Base-by-base conservation (phyloP, 1,140 invertebrate genomes). In the Orius insidiosus region DNA sequence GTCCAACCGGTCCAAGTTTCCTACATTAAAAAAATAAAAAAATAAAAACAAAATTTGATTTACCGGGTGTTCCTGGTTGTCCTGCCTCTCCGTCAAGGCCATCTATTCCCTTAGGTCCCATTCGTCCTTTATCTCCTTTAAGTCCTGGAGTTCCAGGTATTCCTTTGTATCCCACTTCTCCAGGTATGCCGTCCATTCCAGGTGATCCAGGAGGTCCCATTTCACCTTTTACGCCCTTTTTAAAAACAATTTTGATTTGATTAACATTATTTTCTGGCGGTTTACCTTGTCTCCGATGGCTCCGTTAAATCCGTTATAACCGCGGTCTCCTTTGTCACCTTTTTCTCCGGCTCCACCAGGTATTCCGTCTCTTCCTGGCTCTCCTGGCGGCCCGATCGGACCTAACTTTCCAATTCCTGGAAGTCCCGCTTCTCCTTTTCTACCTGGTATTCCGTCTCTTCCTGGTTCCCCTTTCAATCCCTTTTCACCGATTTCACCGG, bases 41-140 rank as follows among this genome's bases (percentile, higher is more conserved):
- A 5, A 4, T 13, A 3, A 4, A 36, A 36, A 36, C 3, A 36
- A 36, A 4, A 3, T 9, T n/a, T n/a, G 35, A 15, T 36, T 36
- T 59, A 31, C 62, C 60, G 36, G 51, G 35, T 8, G 71, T 57
- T 19, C 84, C 85, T 46, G 65, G 60, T 53, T 66, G 62, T 7
- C 80, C 80, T 6, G 72, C 68, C 13, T 68, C 60, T 13, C 81
- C 81, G 24, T 72, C 70, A 14, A 38, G 37, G 9, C 53, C 53
- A 34, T 36, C 31, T 3, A 37, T 36, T 19, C 53, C 53, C 4
- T 35, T 34, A 14, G 46, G 45, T 7, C 53, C 53, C 35, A 44
- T 34, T 8, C 15, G 34, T 13, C 53, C 53, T 11, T 34, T 44
- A 2, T 42, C 1, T 34, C 53, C 53, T 11, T 33, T 24, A 11